Percentiles rank a stretch among this genome's conserved stretches.
Conservation (phyloP, 2,113 vertebrate species). For the Toxostoma redivivum region DNA sequence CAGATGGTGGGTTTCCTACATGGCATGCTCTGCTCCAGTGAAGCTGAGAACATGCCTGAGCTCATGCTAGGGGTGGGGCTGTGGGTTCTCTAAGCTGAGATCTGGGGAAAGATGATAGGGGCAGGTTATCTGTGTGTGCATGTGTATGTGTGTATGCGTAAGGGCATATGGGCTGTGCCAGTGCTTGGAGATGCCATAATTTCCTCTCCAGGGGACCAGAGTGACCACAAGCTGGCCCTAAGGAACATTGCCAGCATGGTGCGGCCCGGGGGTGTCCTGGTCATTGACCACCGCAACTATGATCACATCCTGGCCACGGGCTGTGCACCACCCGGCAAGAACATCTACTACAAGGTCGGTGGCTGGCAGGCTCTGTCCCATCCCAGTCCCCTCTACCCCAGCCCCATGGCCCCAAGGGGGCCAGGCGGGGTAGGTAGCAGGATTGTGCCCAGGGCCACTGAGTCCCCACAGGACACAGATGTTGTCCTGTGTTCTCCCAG, state of each 20-base stretch:
- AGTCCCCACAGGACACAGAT: accelerated
- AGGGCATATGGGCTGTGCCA: background rate
- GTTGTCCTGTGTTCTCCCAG: constrained; percentile 54
- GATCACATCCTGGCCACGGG: constrained; percentile 95
- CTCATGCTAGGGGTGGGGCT: background rate
- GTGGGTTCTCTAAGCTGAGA: background rate
- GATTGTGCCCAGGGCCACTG: background rate
- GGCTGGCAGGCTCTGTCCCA: background rate
- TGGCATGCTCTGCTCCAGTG: background rate
- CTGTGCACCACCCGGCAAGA: constrained; percentile 88
- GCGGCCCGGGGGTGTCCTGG: constrained; percentile 84
- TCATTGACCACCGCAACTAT: constrained; percentile 96
- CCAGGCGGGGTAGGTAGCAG: background rate
- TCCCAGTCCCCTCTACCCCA: background rate
- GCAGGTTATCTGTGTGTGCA: background rate
- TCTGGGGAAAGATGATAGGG: background rate
- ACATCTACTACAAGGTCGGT: constrained; percentile 96
- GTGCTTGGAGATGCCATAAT: accelerated
- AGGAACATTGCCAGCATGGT: constrained; percentile 95
- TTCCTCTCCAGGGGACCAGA: constrained; percentile 87
- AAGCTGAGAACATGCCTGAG: background rate
- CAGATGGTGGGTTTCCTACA: accelerated
- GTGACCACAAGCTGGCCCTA: constrained; percentile 89
- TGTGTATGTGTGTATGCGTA: background rate
- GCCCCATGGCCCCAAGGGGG: too few relatives aligned